phyloP scores from a whole-genome alignment of 2,797 vertebrate species.

The Champsocephalus esox region DNA sequence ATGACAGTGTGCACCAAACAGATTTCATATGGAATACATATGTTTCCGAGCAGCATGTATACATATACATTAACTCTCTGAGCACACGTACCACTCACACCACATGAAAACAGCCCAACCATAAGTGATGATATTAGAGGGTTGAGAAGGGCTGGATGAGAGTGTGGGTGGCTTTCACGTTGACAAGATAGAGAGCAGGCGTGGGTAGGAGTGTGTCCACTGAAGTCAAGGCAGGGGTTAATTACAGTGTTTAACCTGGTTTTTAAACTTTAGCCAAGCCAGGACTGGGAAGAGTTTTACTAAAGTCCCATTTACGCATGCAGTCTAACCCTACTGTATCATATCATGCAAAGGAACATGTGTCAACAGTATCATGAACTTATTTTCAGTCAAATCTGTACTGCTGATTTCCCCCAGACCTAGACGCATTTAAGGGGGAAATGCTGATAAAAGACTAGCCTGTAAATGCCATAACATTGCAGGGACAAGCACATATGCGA shows the following conservation, averaged over 20 bases:
- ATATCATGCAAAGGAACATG: no score
- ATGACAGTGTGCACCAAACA: constrained; percentile 23
- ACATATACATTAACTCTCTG: constrained; percentile 10
- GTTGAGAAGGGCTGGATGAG: constrained; percentile 5
- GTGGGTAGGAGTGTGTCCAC: constrained; percentile 4
- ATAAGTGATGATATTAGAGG: constrained; percentile 32
- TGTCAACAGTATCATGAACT: no score
- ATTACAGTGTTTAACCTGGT: constrained; percentile 2
- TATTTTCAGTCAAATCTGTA: no score
- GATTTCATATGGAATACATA: constrained; percentile 44
- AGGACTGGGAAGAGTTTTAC: not conserved
- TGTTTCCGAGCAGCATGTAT: constrained; percentile 19
- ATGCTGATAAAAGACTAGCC: no score
- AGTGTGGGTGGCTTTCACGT: constrained; percentile 21
- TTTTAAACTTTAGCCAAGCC: constrained; percentile 6
- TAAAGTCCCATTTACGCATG: no score
- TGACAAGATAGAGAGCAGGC: constrained; percentile 15
- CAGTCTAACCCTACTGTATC: no score
- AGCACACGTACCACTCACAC: constrained; percentile 3
- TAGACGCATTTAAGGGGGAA: no score
- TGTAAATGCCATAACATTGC: no score
- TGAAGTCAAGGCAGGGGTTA: constrained; percentile 25
- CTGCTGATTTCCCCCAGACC: no score
- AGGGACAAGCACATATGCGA: no score
- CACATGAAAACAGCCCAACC: constrained; percentile 45